Evolutionary conservation across 2,797 vertebrate species (phyloP).

Genomic region (Sebastes cheni): DNA sequence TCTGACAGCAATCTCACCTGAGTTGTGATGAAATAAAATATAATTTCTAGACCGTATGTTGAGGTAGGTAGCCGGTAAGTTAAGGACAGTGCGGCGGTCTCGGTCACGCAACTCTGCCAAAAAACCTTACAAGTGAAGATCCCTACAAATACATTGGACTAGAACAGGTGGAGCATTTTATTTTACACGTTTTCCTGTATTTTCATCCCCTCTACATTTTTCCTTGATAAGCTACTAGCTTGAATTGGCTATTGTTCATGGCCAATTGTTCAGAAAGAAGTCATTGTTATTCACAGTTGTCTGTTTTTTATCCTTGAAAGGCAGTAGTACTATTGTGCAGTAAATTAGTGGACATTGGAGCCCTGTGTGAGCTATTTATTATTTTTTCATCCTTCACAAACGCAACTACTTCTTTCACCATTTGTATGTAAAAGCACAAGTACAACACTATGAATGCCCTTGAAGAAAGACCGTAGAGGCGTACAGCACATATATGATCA

Average conservation of each 20-base stretch:
- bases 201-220: background rate
- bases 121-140: background rate
- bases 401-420: background rate
- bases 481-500: background rate
- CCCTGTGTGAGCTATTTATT: too few species aligned
- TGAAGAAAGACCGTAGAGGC: background rate
- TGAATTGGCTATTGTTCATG: too few species aligned
- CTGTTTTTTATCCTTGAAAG: too few species aligned
- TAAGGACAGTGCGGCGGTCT: background rate
- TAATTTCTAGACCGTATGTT: background rate
- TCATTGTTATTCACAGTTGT: too few species aligned
- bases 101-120: background rate
- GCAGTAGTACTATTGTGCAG: too few species aligned
- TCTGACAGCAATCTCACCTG: background rate
- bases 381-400: background rate
- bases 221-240: too few species aligned
- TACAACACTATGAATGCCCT: background rate
- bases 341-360: too few species aligned
- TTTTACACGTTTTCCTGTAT: too few species aligned
- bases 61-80: background rate
- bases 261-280: too few species aligned
- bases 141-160: background rate
- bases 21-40: background rate
- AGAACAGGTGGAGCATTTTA: background rate
- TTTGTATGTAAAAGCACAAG: background rate